Percentiles rank a stretch among this genome's conserved stretches.
phyloP scores from a whole-genome alignment of 2,113 vertebrate species.

The Sakesphorus luctuosus region DNA sequence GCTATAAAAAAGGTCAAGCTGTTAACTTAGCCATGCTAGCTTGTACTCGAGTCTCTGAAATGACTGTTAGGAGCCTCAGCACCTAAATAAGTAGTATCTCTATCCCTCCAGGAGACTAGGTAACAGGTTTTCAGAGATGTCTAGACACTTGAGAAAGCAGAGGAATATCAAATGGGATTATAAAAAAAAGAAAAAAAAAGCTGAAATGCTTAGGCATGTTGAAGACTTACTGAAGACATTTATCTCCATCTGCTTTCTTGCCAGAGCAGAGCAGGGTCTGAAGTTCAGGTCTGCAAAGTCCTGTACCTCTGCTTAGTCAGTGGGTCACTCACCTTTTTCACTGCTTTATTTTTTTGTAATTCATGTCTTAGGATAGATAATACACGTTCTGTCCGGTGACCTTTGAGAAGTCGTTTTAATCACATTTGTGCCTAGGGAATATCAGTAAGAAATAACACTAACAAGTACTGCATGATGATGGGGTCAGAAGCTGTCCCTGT shows the following conservation, averaged over 20 bases:
- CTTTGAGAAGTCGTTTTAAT: constrained; percentile 59
- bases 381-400: background rate
- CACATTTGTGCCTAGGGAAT: constrained; percentile 14
- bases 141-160: constrained; percentile 41
- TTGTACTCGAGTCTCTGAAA: background rate
- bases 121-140: constrained; percentile 46
- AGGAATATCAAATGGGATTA: constrained; percentile 38
- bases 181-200: background rate
- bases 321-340: background rate
- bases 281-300: constrained; percentile 5
- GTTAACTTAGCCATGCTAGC: background rate
- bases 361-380: constrained; percentile 16
- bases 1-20: background rate
- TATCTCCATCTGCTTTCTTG: constrained; percentile 23
- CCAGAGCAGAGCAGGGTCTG: background rate
- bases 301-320: background rate
- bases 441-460: constrained; percentile 20
- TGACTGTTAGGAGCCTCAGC: background rate
- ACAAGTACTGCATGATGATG: background rate
- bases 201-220: background rate
- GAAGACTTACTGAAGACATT: constrained; percentile 5
- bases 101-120: background rate
- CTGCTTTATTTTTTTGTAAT: constrained; percentile 8
- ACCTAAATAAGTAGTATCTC: constrained; percentile 7
- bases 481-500: background rate